Base-by-base conservation (phyloP, 2,797 vertebrate genomes). In the Graptemys geographica region DNA sequence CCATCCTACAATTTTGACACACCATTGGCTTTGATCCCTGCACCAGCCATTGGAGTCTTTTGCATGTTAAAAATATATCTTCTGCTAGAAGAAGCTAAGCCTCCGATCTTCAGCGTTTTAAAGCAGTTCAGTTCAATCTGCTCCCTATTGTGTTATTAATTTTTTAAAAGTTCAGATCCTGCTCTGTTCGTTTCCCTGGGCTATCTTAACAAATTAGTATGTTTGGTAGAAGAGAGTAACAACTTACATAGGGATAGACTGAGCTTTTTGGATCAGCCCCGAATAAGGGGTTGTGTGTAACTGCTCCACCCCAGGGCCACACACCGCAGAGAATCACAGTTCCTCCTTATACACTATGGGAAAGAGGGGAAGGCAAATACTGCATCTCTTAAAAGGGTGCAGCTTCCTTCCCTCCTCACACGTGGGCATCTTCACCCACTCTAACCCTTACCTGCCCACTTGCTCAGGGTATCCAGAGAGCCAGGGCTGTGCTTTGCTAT, bases 41-140 rank as follows among this genome's bases (percentile, higher is more conserved):
- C 11, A 78, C 79, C 76, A 86, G 18, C 9, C 33, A 89, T 5
- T 28, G 37, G 25, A 86, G 57, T 69, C 65, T 19, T 69, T 37
- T 19, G n/a, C 65, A 21, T 37, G 65, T 89, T 84, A 59, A 31
- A 53, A 55, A 69, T 78, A 89, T 87, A 78, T 1, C 55, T 7
- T 37, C 11, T 85, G 65, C n/a, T 55, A 44, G 88, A 87, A 86
- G 23, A 83, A 59, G 76, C 31, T 27, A 44, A 44, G 37, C 62
- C 83, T 90, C 44, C 44, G 33, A 53, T n/a, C 37, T 95, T 90
- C 27, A 79, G 33, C 11, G 57, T 94, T 87, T 47, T 62, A 87
- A 41, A 69, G 72, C 55, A 59, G 7, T n/a, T 3, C 31, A 65
- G 16, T 65, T 69, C n/a, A 69, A 11, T 69, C 65, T 79, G 12